These are phyloP conservation scores for Cariama cristata DNA, from an alignment of 2,113 vertebrate genomes.

Conservation along the genomic window DNA sequence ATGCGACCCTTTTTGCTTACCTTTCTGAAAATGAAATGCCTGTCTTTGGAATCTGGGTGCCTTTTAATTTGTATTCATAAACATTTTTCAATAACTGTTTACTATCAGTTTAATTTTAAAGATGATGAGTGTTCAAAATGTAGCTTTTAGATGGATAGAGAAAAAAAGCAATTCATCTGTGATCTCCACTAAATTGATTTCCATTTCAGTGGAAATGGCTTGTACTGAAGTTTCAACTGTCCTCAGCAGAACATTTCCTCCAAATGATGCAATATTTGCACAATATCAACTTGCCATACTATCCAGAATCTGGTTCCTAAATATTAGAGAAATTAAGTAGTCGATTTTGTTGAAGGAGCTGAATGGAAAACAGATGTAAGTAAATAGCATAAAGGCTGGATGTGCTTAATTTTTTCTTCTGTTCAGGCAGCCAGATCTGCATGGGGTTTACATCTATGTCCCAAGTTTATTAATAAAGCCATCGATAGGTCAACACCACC, in stretches of 20 bases:
- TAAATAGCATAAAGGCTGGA: neutral
- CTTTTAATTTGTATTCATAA: slow-evolving; percentile 13
- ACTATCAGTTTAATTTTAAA: slow-evolving; percentile 28
- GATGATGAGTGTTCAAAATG: neutral
- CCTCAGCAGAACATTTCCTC: neutral
- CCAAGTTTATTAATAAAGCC: neutral
- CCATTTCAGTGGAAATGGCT: neutral
- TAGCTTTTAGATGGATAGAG: neutral
- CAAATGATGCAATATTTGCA: neutral
- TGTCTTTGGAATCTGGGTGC: neutral
- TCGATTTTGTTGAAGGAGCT: neutral
- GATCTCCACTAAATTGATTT: slow-evolving; percentile 10
- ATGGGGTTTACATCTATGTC: neutral
- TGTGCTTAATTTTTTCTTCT: neutral
- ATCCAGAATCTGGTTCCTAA: neutral
- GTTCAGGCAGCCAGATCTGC: neutral
- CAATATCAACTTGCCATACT: neutral
- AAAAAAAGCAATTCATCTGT: slow-evolving; percentile 21
- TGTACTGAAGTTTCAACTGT: neutral
- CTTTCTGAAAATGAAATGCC: neutral
- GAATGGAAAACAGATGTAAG: neutral
- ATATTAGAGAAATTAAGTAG: neutral
- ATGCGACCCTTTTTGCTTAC: neutral
- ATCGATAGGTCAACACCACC: neutral
- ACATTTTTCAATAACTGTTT: neutral